Evolutionary conservation across 2,113 vertebrate species (phyloP), one percentile per base, ranked within the genome.

Genomic region (Spilogale gracilis): DNA sequence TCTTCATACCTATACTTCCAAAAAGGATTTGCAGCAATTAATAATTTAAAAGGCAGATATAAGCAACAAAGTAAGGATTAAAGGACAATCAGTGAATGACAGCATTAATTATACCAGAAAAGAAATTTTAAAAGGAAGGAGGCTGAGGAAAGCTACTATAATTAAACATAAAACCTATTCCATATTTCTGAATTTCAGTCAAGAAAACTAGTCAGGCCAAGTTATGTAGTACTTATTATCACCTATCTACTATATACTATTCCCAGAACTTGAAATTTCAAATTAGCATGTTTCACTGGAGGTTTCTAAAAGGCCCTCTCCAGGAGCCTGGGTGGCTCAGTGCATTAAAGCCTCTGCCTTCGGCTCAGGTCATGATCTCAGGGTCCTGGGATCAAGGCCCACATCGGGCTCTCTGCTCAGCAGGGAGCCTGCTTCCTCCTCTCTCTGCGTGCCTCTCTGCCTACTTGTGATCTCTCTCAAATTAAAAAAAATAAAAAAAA

Each of bases 281-380:
- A 91, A 48, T 25, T 69, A 71, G 54, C 21, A 79, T 32, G 32
- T 87, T 94, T 92, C 73, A 67, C 3, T 50, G 8, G 71, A 17
- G 86, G 79, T 97, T 95, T 89, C 65, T 73, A 21, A 27, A n/a
- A 85, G 63, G 65, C 45, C 84, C 43, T 86, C 58, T 56, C 32
- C 45, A 80, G 38, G 38, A 38, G 38, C 38, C 38, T 38, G 38
- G 38, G 38, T 38, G 38, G 38, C 38, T 38, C 38, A 38, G 38
- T 38, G 38, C 38, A 38, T 38, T 38, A 38, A 38, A 38, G 38
- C 38, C 38, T 38, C 38, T 38, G 38, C 38, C 38, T 38, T 38
- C 38, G 2, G 38, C 38, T 38, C 38, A 38, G 38, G 38, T 38
- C 38, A 38, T 38, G 38, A 38, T 38, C 2, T 38, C 38, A 38